phyloP scores from a whole-genome alignment of 2,888 invertebrate genomes.

The Rhingia rostrata region DNA sequence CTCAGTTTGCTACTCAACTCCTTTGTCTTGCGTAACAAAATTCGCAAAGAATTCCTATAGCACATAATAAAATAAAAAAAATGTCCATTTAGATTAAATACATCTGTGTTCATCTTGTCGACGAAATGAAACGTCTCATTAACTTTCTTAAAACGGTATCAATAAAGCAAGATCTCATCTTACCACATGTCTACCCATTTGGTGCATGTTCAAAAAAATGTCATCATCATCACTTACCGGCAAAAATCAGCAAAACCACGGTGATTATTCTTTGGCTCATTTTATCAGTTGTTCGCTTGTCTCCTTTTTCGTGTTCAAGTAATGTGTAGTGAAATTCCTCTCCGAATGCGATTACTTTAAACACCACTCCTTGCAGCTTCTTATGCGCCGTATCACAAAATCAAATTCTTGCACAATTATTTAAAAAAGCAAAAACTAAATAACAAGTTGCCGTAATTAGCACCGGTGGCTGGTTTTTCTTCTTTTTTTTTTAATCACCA shows the following conservation, averaged over 20 bases:
- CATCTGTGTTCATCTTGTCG: not conserved
- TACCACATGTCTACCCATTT: not conserved
- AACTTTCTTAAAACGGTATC: not conserved
- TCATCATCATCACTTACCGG: constrained; percentile 51
- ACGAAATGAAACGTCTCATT: not conserved
- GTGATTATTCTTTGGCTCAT: constrained; percentile 61
- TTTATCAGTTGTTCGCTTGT: constrained; percentile 19
- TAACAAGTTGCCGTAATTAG: constrained; percentile 68
- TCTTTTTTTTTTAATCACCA: constrained; percentile 16
- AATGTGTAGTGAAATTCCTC: constrained; percentile 31
- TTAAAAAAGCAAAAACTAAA: constrained; percentile 22
- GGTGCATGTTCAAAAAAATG: not conserved
- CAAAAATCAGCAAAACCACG: constrained; percentile 42
- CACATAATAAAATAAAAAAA: not conserved
- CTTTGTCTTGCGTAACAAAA: not conserved
- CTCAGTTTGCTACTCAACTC: too few relatives aligned
- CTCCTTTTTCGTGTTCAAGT: not conserved
- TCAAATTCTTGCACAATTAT: constrained; percentile 56
- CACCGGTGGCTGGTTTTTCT: constrained; percentile 49
- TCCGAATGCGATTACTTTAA: constrained; percentile 18
- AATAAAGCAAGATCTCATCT: constrained; percentile 8
- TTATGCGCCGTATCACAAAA: constrained; percentile 25
- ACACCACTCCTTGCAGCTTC: constrained; percentile 52
- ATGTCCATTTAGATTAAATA: not conserved
- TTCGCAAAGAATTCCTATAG: too few relatives aligned